Conservation (phyloP, 2,797 vertebrate genomes). For the Pseudomugil gertrudae region DNA sequence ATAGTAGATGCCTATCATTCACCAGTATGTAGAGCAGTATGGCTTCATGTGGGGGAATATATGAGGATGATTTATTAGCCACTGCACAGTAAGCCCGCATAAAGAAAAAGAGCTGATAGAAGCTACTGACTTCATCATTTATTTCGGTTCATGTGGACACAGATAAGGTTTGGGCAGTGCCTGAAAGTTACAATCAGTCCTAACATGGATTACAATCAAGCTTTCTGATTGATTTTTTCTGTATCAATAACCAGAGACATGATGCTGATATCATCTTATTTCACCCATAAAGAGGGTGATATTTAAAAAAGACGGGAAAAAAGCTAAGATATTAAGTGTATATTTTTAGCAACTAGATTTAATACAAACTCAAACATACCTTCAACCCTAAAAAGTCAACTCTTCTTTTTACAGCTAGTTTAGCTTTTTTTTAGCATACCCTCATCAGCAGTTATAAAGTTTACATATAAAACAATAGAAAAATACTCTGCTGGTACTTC, state of each 20-base stretch:
- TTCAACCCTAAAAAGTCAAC: neutral
- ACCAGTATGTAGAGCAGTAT: conserved; percentile 1
- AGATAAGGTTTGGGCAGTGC: too few species aligned
- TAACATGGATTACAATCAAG: too few species aligned
- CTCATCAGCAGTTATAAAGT: neutral
- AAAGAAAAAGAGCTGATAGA: conserved; percentile 13
- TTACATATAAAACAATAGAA: neutral
- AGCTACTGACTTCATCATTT: neutral
- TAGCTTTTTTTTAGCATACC: neutral
- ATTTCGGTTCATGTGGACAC: too few species aligned
- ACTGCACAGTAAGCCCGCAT: conserved; percentile 1
- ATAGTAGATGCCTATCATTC: conserved; percentile 11
- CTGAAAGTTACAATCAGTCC: too few species aligned
- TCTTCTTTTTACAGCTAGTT: neutral
- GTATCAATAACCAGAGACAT: neutral
- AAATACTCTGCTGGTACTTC: neutral
- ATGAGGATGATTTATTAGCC: conserved; percentile 8
- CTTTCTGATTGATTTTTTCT: neutral
- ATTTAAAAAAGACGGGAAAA: too few species aligned
- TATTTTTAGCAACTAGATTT: neutral
- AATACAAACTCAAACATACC: neutral
- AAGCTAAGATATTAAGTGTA: neutral
- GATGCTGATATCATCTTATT: too few species aligned
- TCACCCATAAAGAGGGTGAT: too few species aligned
- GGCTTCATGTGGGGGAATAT: neutral